A percentile compares a stretch with the other conserved stretches of the same genome.
phyloP scores from a whole-genome alignment of 2,113 vertebrate species.

The Reinhardtius hippoglossoides region DNA sequence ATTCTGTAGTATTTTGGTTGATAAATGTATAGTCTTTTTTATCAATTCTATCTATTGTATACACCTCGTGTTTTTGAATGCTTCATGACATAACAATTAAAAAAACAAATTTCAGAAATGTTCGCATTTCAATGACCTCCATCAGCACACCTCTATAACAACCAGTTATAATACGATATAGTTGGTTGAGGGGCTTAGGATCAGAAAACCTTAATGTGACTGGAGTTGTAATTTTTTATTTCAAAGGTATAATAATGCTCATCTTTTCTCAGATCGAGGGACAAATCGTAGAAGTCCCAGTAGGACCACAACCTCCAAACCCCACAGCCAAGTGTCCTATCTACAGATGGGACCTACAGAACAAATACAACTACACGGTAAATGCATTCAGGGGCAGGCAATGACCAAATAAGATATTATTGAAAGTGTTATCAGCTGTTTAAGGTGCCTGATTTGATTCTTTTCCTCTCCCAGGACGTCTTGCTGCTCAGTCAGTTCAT shows the following conservation, averaged over 20 bases:
- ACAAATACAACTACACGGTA: constrained; percentile 93
- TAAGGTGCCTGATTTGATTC: not conserved
- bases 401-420: not conserved
- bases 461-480: constrained; percentile 85
- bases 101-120: too few relatives aligned
- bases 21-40: too few relatives aligned
- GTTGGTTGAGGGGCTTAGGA: not conserved
- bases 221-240: not conserved
- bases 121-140: too few relatives aligned
- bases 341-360: constrained; percentile 96
- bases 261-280: constrained; percentile 88
- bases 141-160: not conserved
- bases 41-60: too few relatives aligned
- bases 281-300: constrained; percentile 68
- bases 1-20: not conserved
- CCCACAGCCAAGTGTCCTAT: constrained; percentile 93
- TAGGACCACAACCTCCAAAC: constrained; percentile 88
- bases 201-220: too few relatives aligned
- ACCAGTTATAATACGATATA: not conserved
- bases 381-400: constrained; percentile 55
- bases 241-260: not conserved
- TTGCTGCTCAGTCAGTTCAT: constrained; percentile 96
- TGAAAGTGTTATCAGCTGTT: not conserved
- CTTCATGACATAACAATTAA: too few relatives aligned
- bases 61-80: too few relatives aligned